Percentiles rank a stretch among this genome's conserved stretches.
These are phyloP conservation scores for Apus apus DNA, from an alignment of 2,113 vertebrate genomes.

Conservation along the genomic window DNA sequence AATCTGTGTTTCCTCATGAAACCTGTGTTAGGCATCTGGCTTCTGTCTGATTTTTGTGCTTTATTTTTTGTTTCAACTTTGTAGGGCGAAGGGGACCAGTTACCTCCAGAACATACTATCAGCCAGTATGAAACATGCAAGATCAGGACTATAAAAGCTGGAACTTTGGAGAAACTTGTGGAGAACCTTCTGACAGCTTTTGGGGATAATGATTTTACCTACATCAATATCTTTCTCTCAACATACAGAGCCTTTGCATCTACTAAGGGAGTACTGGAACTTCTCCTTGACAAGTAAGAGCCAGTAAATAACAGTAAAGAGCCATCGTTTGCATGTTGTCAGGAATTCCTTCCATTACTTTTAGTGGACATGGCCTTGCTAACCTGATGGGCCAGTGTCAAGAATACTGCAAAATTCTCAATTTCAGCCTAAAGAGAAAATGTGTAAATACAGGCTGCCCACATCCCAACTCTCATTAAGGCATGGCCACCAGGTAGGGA, in stretches of 20 bases:
- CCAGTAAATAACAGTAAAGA: not conserved
- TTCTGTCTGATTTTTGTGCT: not conserved
- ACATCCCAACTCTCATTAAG: not conserved
- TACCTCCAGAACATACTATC: constrained; percentile 91
- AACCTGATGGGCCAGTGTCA: not conserved
- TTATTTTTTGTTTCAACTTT: constrained; percentile 46
- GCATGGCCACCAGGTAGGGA: not conserved
- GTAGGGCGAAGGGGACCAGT: constrained; percentile 86
- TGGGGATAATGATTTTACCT: constrained; percentile 94
- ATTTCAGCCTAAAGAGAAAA: not conserved
- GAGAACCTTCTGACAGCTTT: constrained; percentile 93
- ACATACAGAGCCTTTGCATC: constrained; percentile 91
- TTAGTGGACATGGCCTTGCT: not conserved
- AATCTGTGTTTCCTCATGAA: not conserved
- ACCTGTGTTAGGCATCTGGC: not conserved
- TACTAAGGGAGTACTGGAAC: constrained; percentile 85
- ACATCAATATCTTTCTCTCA: constrained; percentile 94
- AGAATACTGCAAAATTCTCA: not conserved
- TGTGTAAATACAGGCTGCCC: not conserved
- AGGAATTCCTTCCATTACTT: not conserved
- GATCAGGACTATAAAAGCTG: constrained; percentile 92
- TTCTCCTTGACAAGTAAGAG: constrained; percentile 87
- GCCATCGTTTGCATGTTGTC: not conserved
- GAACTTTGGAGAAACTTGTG: constrained; percentile 93
- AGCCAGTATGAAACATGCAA: constrained; percentile 94